Percentiles rank a stretch among this genome's conserved stretches.
Evolutionary conservation across 2,113 vertebrate species (phyloP).

Genomic region (Ammodytes marinus): DNA sequence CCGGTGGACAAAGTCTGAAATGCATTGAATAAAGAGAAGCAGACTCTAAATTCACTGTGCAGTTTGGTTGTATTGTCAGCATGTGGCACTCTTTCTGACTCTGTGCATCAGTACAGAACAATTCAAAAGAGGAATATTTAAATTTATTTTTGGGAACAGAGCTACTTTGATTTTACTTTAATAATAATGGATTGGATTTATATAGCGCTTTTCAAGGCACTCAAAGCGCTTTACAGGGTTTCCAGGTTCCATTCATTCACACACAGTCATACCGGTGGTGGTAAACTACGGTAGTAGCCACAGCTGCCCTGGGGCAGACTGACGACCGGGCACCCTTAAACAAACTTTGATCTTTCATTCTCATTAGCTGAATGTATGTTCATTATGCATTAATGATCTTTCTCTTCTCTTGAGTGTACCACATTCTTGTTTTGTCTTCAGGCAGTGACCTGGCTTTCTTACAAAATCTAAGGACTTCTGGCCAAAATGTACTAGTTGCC

Average conservation of each 20-base stretch:
- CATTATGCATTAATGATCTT: not conserved
- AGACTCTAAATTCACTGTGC: slow-evolving; percentile 9
- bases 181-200: no score
- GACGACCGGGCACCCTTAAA: no score
- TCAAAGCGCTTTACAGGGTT: no score
- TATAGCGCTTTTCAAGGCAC: no score
- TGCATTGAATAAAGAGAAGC: slow-evolving; percentile 25
- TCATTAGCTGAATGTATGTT: not conserved
- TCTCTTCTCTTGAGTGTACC: not conserved
- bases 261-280: no score
- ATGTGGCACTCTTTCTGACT: slow-evolving; percentile 12
- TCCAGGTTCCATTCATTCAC: no score
- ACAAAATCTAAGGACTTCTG: not conserved
- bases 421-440: not conserved
- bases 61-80: slow-evolving; percentile 5
- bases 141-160: not conserved
- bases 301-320: no score
- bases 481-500: not conserved
- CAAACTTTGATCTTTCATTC: no score
- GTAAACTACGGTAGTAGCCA: no score
- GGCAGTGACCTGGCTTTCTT: not conserved
- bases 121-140: not conserved
- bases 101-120: not conserved
- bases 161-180: not conserved
- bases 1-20: slow-evolving; percentile 19